A percentile compares a stretch with the other conserved stretches of the same genome.
Conservation (phyloP, 2,113 vertebrate genomes). For the Microtus pennsylvanicus region DNA sequence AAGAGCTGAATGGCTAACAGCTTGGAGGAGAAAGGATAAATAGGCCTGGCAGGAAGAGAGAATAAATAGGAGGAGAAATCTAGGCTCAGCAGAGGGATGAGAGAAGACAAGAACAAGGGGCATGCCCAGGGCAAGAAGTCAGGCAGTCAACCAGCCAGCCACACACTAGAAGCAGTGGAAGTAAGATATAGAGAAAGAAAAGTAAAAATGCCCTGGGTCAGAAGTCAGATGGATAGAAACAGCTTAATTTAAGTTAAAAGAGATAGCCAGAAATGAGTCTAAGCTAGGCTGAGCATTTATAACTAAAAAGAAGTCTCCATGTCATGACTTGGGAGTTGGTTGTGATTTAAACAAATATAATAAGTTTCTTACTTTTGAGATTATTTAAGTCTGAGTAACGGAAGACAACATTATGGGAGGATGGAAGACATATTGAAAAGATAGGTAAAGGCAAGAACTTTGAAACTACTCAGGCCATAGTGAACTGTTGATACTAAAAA, state of each 20-base stretch:
- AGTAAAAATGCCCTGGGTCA: not conserved
- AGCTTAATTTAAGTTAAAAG: not conserved
- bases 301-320: not conserved
- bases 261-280: not conserved
- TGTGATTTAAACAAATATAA: not conserved
- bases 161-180: not conserved
- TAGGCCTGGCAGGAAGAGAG: not conserved
- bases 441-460: not conserved
- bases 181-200: not conserved
- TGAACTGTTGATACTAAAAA: conserved; percentile 41
- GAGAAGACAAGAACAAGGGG: not conserved
- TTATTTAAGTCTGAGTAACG: not conserved
- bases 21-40: not conserved
- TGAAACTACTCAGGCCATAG: not conserved
- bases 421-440: not conserved
- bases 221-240: not conserved
- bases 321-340: not conserved
- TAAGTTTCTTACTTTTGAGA: not conserved
- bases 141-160: not conserved
- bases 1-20: not conserved
- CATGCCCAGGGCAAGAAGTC: not conserved
- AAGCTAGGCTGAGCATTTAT: not conserved
- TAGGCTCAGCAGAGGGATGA: not conserved
- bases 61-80: not conserved
- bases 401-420: not conserved